Base-by-base conservation (phyloP, 2,797 vertebrate species). In the Urocyon cinereoargenteus region DNA sequence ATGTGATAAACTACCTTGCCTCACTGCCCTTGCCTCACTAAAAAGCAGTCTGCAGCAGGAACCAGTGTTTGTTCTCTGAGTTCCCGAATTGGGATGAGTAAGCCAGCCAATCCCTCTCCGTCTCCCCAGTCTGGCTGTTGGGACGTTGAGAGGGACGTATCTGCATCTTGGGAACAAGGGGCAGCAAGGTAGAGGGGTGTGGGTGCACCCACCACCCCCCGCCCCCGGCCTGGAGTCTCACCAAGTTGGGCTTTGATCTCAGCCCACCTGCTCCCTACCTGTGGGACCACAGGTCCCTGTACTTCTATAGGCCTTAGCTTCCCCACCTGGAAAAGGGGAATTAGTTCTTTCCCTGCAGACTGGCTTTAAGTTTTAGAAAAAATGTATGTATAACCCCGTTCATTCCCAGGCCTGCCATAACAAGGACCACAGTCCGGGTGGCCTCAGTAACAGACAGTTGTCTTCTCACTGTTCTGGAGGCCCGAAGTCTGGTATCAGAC, bases 181-280 rank as follows among this genome's bases (percentile, higher is more conserved):
- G 19, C 22, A 4, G 12, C 9, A 26, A n/a, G 82, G 6, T 21
- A 3, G 28, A 66, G 4, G 64, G 31, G 55, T 12, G 28, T 28
- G 61, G 40, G 40, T 45, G 40, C 40, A 45, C n/a, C 34, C n/a
- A 19, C 57, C 15, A 6, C 2, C 16, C n/a, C 66, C 66, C 18
- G 26, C 2, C 19, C 6, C 0, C 0, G 4, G 6, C 13, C 62
- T 4, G 19, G n/a, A 45, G 31, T 59, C n/a, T 36, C 28, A 57
- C 55, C 40, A 59, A 5, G 57, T 59, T 40, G 45, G 51, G 5
- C 66, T 59, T 19, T 19, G 28, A 31, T 31, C 31, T 64, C 5
- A 0, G 16, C 36, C 34, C 18, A 24, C 57, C 31, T 26, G 2
- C 28, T 28, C 26, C 22, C 22, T 24, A n/a, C 62, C 55, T 19